Conservation (phyloP, 2,797 vertebrate genomes). For the Spheniscus humboldti region DNA sequence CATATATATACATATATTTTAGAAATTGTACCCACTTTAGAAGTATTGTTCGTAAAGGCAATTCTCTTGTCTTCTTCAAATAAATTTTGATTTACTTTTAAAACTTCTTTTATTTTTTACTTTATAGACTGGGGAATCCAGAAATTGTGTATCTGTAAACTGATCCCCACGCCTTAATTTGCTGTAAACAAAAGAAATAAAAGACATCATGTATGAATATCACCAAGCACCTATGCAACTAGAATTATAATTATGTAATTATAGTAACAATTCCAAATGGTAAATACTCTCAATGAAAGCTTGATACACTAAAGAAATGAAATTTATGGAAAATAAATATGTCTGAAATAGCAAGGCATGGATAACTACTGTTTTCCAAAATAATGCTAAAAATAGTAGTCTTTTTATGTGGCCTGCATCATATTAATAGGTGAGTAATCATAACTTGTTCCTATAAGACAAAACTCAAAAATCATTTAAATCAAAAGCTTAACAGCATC, state of each 20-base stretch:
- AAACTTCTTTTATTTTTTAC: conserved; percentile 46
- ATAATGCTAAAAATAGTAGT: neutral
- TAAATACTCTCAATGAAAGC: neutral
- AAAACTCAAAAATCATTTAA: neutral
- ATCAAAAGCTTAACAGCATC: neutral
- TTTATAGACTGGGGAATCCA: conserved; percentile 81
- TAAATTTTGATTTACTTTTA: conserved; percentile 61
- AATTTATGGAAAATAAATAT: neutral
- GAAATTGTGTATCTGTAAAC: conserved; percentile 82
- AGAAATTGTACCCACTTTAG: neutral
- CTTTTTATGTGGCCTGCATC: neutral
- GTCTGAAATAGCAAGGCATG: neutral
- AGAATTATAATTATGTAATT: neutral
- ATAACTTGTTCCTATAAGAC: neutral
- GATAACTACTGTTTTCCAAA: neutral
- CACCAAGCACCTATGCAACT: neutral
- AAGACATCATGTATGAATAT: neutral
- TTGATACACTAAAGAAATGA: neutral
- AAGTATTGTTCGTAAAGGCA: neutral
- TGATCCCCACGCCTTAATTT: conserved; percentile 87
- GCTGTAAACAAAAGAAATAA: conserved; percentile 65
- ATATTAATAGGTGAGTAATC: neutral
- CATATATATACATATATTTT: neutral
- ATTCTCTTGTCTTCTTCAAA: conserved; percentile 2
- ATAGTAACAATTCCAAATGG: neutral